Percentiles rank a stretch among this genome's conserved stretches.
phyloP scores from a whole-genome alignment of 53 echinoderm and acorn worm genomes.

The Echinarachnius parma region DNA sequence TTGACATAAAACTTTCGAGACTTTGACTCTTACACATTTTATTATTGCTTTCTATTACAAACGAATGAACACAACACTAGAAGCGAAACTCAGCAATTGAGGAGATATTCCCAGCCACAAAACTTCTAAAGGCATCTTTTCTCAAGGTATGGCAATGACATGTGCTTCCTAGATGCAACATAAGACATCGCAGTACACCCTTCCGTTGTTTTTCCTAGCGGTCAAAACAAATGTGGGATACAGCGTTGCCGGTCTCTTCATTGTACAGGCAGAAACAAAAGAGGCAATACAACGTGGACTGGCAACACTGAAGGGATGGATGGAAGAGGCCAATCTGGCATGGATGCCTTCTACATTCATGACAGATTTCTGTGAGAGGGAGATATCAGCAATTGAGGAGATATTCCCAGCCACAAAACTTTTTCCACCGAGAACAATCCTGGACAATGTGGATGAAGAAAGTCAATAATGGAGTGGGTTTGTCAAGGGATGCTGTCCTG shows the following conservation, averaged over 20 bases:
- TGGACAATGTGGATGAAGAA: slow-evolving; percentile 57
- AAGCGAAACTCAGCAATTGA: no score
- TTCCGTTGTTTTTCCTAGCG: slow-evolving; percentile 24
- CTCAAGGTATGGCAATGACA: slow-evolving; percentile 4
- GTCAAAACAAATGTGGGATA: slow-evolving; percentile 35
- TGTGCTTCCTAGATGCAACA: slow-evolving; percentile 21
- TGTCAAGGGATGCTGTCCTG: slow-evolving; percentile 14
- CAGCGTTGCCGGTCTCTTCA: slow-evolving; percentile 17
- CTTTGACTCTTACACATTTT: no score
- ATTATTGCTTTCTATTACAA: no score
- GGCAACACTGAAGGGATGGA: neutral
- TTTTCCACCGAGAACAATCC: slow-evolving; percentile 58
- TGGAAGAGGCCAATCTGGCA: slow-evolving; percentile 9
- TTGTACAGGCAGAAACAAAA: slow-evolving; percentile 15
- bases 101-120: no score
- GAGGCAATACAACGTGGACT: slow-evolving; percentile 22
- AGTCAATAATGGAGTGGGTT: slow-evolving; percentile 30
- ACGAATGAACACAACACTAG: no score
- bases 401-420: slow-evolving; percentile 33
- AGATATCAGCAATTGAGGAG: slow-evolving; percentile 23
- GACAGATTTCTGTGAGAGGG: slow-evolving; percentile 34
- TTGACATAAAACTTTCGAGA: no score
- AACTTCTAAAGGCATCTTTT: no score
- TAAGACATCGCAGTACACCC: neutral
- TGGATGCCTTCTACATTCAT: slow-evolving; percentile 7